Percentiles rank a stretch among this genome's conserved stretches.
Evolutionary conservation across 2,888 invertebrate species (phyloP).

Genomic region (Polymixis lichenea): DNA sequence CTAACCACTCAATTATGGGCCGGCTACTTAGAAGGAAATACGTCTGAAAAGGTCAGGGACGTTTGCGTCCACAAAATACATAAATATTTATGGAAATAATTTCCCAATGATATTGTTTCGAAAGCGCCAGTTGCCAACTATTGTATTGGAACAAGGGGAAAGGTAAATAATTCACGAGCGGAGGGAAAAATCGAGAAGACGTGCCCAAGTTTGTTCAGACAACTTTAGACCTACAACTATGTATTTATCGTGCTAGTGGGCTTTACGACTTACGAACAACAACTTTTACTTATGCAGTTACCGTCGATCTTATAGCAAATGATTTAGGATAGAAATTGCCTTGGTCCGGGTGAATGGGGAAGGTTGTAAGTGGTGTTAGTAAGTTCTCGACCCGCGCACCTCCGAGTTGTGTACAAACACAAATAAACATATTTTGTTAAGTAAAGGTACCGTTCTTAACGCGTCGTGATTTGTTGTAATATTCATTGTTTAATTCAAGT

Average conservation of each 20-base stretch:
- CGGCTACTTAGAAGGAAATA: background rate
- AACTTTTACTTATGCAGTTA: constrained; percentile 34
- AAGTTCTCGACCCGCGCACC: constrained; percentile 68
- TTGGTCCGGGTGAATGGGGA: background rate
- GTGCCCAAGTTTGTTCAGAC: constrained; percentile 75
- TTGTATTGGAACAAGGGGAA: constrained; percentile 71
- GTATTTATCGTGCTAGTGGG: constrained; percentile 86
- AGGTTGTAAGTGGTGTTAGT: constrained; percentile 65
- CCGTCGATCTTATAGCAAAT: constrained; percentile 41
- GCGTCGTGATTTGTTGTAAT: constrained; percentile 74
- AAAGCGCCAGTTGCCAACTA: constrained; percentile 70
- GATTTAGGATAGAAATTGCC: constrained; percentile 57
- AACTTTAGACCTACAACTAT: constrained; percentile 83
- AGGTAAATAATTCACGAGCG: constrained; percentile 81
- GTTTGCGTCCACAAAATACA: constrained; percentile 13
- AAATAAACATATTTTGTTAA: constrained; percentile 81
- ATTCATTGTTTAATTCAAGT: constrained; percentile 74
- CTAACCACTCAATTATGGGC: too few species aligned
- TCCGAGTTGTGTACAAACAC: constrained; percentile 73
- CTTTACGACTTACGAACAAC: constrained; percentile 70
- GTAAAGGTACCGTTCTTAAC: constrained; percentile 70
- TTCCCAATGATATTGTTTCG: constrained; percentile 57
- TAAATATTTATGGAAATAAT: constrained; percentile 41
- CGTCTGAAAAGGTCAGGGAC: constrained; percentile 15
- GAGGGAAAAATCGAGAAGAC: constrained; percentile 78